phyloP scores from a whole-genome alignment of 2,888 invertebrate species.

The Cylindroiulus punctatus region DNA sequence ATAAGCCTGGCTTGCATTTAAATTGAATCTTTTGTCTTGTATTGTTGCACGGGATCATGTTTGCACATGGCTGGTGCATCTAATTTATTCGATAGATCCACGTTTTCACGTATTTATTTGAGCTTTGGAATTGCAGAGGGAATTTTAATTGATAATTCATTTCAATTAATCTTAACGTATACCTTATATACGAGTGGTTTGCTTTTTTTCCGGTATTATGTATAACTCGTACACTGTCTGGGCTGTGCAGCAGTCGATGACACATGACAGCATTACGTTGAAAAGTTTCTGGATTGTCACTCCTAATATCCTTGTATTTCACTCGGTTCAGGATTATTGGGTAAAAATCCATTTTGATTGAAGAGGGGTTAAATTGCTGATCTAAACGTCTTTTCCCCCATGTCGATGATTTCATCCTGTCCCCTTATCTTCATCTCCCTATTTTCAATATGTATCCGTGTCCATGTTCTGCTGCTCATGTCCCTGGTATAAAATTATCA shows the following conservation, averaged over 20 bases:
- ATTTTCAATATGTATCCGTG: conserved; percentile 4
- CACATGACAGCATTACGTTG: neutral
- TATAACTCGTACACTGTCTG: neutral
- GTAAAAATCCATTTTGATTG: conserved; percentile 14
- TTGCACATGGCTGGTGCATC: neutral
- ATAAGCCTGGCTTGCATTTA: neutral
- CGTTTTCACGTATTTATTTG: neutral
- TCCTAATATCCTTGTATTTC: neutral
- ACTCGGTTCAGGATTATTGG: neutral
- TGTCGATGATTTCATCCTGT: conserved; percentile 6
- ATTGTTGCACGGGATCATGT: neutral
- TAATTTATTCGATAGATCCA: neutral
- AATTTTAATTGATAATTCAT: neutral
- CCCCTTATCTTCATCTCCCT: conserved; percentile 4
- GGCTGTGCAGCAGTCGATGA: neutral
- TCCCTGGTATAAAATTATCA: neutral
- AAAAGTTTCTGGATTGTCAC: conserved; percentile 5
- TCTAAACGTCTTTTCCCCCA: conserved; percentile 20
- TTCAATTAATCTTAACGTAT: too few species aligned
- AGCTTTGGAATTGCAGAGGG: neutral
- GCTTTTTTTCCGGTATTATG: neutral
- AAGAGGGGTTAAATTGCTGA: conserved; percentile 27
- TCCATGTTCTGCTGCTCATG: neutral
- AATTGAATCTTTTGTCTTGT: too few species aligned
- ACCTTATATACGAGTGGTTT: neutral